Base-by-base conservation (phyloP, 2,888 invertebrate genomes). In the Molorchus minor region DNA sequence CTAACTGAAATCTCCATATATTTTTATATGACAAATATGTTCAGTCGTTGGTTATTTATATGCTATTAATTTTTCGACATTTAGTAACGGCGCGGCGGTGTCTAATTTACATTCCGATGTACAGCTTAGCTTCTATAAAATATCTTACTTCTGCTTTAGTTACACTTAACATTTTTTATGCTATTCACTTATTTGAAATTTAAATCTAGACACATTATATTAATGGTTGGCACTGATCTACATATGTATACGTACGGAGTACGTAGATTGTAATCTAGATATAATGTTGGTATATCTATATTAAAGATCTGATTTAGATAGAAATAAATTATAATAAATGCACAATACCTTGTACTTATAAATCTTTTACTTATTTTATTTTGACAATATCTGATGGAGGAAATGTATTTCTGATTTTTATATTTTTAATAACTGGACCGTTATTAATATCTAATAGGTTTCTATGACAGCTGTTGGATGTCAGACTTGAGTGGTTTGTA, bases 221-320 rank as follows among this genome's bases (percentile, higher is more conserved):
- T 44, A 54, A 54, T 54, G 38, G 35, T 44, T 44, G 45, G 54
- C 54, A 36, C 54, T 43, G 54, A 54, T 54, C 45, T 54, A 54
- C 54, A 54, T 54, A 54, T 49, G 38, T 49, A 49, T 38, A 49
- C 49, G 25, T 38, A 49, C 5, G 25, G n/a, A 49, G 49, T 16
- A 7, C n/a, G n/a, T n/a, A 49, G 49, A 49, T 49, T 49, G 7
- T 25, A 49, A 49, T 49, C 49, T 49, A 15, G 13, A 38, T 49
- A 36, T 25, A 20, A 21, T 25, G 38, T 38, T 38, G 38, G 15
- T 47, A 46, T 46, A 46, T 46, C 46, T 46, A 33, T 46, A 47
- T 47, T 47, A 36, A 20, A 36, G 47, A 47, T 47, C 36, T 47
- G 7, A 36, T 21, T 47, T 35, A 35, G 35, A 47, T 36, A 36